phyloP scores from a whole-genome alignment of 2,113 vertebrate genomes.

The Siniperca knerii region DNA sequence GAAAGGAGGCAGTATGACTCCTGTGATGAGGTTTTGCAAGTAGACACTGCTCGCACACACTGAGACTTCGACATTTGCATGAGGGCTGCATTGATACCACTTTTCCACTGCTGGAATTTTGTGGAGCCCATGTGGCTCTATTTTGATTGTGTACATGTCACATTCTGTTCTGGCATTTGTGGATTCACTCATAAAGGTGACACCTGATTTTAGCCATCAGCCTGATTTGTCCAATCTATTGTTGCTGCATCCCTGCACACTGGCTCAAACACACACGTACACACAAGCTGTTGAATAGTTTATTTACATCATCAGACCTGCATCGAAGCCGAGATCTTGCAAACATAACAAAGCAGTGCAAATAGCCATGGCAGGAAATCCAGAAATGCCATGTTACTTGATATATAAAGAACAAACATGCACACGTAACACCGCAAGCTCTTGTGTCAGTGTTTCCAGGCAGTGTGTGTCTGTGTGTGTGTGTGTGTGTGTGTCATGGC shows the following conservation, averaged over 20 bases:
- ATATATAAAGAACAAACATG: constrained; percentile 63
- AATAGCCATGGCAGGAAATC: constrained; percentile 28
- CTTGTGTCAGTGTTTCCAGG: constrained; percentile 77
- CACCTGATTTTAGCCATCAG: constrained; percentile 40
- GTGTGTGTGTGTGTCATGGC: constrained; percentile 43
- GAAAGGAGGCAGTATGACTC: background rate
- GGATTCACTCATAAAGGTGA: constrained; percentile 17
- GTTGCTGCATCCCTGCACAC: background rate
- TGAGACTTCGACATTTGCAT: background rate
- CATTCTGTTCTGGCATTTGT: background rate
- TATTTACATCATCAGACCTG: constrained; percentile 21
- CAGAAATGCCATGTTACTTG: constrained; percentile 62
- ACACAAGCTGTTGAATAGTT: constrained; percentile 11
- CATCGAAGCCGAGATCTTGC: background rate
- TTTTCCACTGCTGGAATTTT: constrained; percentile 1
- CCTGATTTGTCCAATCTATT: constrained; percentile 15
- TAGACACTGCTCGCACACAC: background rate
- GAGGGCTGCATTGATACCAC: background rate
- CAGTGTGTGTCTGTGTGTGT: constrained; percentile 37
- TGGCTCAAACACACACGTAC: background rate
- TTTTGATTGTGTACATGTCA: background rate
- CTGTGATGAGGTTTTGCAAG: too few species aligned
- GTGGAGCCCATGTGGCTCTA: background rate
- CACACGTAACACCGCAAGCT: constrained; percentile 64
- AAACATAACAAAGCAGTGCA: constrained; percentile 26